These are phyloP conservation scores for Drosophila funebris DNA, from an alignment of 1,140 invertebrate species.

Conservation along the genomic window DNA sequence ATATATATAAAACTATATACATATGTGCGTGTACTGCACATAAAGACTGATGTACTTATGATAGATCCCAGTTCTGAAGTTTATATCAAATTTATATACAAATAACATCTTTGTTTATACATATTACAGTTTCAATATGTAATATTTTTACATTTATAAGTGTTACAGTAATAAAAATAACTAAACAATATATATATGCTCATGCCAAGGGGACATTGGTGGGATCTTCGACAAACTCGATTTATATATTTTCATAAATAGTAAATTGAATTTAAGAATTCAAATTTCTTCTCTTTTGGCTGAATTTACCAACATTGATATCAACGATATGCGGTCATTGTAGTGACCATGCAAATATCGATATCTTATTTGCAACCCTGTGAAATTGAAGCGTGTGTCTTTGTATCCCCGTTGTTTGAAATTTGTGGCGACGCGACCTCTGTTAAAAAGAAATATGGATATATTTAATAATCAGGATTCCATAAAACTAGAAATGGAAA, in stretches of 20 bases:
- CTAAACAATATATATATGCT: neutral
- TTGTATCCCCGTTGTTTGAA: conserved; percentile 18
- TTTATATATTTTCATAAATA: no score
- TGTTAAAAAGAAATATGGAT: conserved; percentile 25
- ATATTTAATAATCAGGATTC: neutral
- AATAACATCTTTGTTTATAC: conserved; percentile 2
- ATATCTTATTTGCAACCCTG: neutral
- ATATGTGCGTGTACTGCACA: neutral
- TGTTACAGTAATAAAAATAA: conserved; percentile 8
- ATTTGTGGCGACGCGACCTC: conserved; percentile 5
- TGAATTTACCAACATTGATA: no score
- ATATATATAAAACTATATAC: no score
- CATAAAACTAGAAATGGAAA: conserved; percentile 39
- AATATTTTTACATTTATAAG: conserved; percentile 25
- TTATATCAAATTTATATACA: neutral
- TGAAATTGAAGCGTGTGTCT: neutral
- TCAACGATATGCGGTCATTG: neutral
- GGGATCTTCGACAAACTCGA: no score
- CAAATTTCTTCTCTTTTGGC: no score
- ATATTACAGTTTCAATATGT: conserved; percentile 8
- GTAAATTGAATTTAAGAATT: no score
- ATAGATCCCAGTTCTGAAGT: neutral
- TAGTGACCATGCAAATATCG: neutral
- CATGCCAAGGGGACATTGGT: no score
- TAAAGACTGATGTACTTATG: conserved; percentile 19